These are phyloP conservation scores for Peromyscus melanophrys DNA, from an alignment of 2,797 vertebrate genomes.

Conservation along the genomic window DNA sequence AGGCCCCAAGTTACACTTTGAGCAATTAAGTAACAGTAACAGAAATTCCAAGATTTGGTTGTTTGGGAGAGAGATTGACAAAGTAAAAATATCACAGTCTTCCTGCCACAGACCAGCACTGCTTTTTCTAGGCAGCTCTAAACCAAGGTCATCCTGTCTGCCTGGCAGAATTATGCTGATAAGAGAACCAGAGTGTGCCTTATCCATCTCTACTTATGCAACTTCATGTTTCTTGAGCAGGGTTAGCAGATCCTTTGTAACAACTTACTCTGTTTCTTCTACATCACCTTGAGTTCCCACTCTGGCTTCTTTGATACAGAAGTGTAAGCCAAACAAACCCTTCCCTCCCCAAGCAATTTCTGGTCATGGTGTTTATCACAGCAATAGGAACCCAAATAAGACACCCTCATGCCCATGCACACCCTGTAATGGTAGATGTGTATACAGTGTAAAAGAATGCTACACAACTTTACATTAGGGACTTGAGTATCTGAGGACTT, in stretches of 20 bases:
- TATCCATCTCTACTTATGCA: not conserved
- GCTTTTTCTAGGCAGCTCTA: not conserved
- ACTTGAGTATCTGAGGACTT: not conserved
- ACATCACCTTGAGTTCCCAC: not conserved
- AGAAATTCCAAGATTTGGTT: not conserved
- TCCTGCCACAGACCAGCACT: not conserved
- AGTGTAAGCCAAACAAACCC: not conserved
- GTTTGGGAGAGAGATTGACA: not conserved
- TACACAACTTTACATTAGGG: not conserved
- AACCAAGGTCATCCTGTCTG: not conserved
- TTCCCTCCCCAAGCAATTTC: not conserved
- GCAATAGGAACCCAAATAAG: not conserved
- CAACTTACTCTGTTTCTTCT: not conserved
- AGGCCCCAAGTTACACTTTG: not conserved
- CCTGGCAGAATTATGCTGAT: not conserved
- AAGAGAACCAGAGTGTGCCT: not conserved
- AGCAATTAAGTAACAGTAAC: not conserved
- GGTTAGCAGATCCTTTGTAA: too few species aligned
- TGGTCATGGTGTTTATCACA: not conserved
- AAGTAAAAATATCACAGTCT: not conserved
- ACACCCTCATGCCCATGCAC: not conserved
- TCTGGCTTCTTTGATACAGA: not conserved
- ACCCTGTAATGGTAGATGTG: not conserved
- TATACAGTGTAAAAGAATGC: not conserved
- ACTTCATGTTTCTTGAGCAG: not conserved